Conservation (phyloP, 2,113 vertebrate species). For the Phasianus colchicus region DNA sequence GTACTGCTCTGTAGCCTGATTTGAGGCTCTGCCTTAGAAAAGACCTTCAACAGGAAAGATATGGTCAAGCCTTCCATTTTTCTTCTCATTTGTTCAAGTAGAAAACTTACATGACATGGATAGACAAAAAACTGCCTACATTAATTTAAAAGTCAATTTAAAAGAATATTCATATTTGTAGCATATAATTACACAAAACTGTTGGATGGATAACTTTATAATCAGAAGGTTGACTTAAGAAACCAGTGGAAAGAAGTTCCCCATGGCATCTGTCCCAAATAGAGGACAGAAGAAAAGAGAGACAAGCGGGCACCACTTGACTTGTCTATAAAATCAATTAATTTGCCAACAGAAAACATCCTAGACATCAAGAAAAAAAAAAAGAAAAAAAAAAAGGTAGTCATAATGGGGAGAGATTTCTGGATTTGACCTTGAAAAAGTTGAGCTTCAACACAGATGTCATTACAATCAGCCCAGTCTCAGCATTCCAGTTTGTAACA, state of each 20-base stretch:
- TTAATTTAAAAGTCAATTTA: neutral
- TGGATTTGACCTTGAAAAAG: slow-evolving; percentile 2
- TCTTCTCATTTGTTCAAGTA: neutral
- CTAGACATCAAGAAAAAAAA: neutral
- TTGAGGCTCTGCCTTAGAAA: neutral
- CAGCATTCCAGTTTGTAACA: neutral
- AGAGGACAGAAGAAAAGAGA: neutral
- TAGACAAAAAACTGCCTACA: neutral
- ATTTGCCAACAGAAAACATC: neutral
- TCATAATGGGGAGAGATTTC: neutral
- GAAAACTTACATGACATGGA: neutral
- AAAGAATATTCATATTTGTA: neutral
- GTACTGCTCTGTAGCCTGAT: accelerated
- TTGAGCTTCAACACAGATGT: neutral
- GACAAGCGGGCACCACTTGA: neutral
- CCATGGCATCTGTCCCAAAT: neutral
- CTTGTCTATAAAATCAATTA: neutral
- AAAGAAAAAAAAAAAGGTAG: neutral
- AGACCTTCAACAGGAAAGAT: neutral
- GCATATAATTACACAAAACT: neutral
- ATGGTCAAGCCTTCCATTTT: neutral
- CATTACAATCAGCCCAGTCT: neutral
- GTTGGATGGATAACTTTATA: neutral
- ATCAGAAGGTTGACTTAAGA: neutral
- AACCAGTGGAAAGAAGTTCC: neutral